Evolutionary conservation across 2,113 vertebrate species (phyloP).

Genomic region (Salvator merianae): DNA sequence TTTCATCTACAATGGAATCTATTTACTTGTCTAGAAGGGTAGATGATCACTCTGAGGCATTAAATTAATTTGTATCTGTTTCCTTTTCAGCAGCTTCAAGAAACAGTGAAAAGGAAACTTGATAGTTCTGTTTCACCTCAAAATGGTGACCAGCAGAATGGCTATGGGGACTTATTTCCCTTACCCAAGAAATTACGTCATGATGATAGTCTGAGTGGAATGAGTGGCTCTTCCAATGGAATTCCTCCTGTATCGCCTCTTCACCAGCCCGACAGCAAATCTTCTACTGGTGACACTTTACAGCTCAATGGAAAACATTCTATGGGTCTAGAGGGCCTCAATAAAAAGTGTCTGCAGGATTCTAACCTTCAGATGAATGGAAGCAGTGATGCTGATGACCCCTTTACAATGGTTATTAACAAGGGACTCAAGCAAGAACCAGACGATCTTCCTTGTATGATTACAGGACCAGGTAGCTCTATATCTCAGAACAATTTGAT

Average conservation of each 20-base stretch:
- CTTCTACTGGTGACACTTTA: conserved; percentile 67
- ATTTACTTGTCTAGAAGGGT: background rate
- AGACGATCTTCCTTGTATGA: conserved; percentile 92
- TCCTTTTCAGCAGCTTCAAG: conserved; percentile 85
- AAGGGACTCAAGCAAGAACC: conserved; percentile 98
- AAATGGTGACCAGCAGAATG: conserved; percentile 88
- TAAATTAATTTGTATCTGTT: conserved; percentile 23
- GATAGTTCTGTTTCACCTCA: conserved; percentile 86
- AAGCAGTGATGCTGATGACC: conserved; percentile 76
- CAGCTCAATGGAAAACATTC: conserved; percentile 80
- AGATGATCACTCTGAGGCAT: background rate
- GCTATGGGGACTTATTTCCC: conserved; percentile 86
- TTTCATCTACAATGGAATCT: background rate
- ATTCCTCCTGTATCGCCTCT: conserved; percentile 74
- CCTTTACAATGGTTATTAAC: conserved; percentile 74
- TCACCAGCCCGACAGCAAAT: conserved; percentile 84
- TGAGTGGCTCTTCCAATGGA: conserved; percentile 82
- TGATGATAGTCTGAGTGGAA: conserved; percentile 75
- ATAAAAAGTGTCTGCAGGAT: conserved; percentile 77
- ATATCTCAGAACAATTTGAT: conserved; percentile 89
- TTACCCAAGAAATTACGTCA: conserved; percentile 87
- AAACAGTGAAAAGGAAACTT: conserved; percentile 92
- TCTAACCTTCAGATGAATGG: conserved; percentile 67
- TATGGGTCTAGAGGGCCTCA: conserved; percentile 70
- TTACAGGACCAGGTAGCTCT: conserved; percentile 80